Base-by-base conservation (phyloP, 2,888 invertebrate species). In the Aethes cnicana region DNA sequence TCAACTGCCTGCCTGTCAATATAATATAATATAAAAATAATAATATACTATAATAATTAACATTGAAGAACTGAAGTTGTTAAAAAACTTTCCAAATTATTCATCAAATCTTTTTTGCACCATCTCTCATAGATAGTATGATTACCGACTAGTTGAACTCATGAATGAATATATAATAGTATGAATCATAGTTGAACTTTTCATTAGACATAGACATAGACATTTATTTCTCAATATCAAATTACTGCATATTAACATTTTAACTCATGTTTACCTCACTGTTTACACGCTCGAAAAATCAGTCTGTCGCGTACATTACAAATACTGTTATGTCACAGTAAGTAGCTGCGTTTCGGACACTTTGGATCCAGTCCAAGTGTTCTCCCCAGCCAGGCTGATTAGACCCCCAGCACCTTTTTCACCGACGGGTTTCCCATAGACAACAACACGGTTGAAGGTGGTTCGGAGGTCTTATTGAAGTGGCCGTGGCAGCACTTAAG, bases 361-460 rank as follows among this genome's bases (percentile, higher is more conserved):
- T 81, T 83, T 84, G 84, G 84, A 83, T 62, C 63, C 62, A 61
- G 64, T 82, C 84, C 84, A 84, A 84, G 73, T 77, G 62, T 63
- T 60, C 58, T 57, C 58, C 14, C 23, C 47, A 41, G 49, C 77
- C 68, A 71, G 50, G 56, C 42, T 59, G 60, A 43, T 48, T 47
- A 55, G 74, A 71, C 2, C 75, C 20, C 58, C 57, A 56, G 53
- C 55, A 57, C 63, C 61, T 61, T 55, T 64, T 64, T 64, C 61
- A 66, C 61, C 57, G 21, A 21, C 37, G 58, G 58, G 4, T 14
- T 25, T 30, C 30, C 20, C 18, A 26, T 44, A 44, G 16, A 9
- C 1, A n/a, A 26, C 17, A 7, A 33, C 47, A 36, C 35, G 36
- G 37, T 26, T 42, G 28, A 7, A 37, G 33, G 33, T 18, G 33